Percentiles rank a stretch among this genome's conserved stretches.
Evolutionary conservation across 2,888 invertebrate species (phyloP).

Genomic region (Dynastes grantii): DNA sequence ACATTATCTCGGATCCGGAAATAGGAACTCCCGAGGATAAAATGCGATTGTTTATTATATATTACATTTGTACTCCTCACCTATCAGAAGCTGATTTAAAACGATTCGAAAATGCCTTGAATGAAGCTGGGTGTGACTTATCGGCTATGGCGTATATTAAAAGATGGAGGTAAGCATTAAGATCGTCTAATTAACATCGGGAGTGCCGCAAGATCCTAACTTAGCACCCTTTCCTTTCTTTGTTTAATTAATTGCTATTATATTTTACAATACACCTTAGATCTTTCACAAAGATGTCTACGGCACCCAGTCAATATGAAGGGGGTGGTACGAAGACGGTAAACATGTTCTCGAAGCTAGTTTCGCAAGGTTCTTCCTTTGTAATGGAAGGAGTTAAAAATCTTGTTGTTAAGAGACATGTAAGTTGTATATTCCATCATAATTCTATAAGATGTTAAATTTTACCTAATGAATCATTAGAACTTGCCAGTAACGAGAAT

Average conservation of each 20-base stretch:
- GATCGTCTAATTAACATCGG: too few species aligned
- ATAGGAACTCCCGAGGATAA: constrained; percentile 94
- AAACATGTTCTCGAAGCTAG: constrained; percentile 98
- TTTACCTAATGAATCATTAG: constrained; percentile 69
- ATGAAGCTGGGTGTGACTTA: constrained; percentile 88
- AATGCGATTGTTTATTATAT: constrained; percentile 93
- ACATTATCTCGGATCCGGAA: constrained; percentile 88
- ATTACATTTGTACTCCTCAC: constrained; percentile 88
- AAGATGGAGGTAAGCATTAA: constrained; percentile 86
- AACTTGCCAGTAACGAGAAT: constrained; percentile 95
- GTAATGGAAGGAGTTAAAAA: constrained; percentile 99
- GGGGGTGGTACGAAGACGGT: constrained; percentile 96
- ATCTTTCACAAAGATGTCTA: constrained; percentile 84
- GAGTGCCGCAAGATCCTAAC: too few species aligned
- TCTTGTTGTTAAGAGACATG: constrained; percentile 97
- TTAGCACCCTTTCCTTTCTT: too few species aligned
- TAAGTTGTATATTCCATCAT: constrained; percentile 71
- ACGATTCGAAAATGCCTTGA: constrained; percentile 85
- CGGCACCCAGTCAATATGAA: constrained; percentile 87
- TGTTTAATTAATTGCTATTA: too few species aligned
- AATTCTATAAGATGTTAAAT: not conserved
- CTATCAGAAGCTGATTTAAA: constrained; percentile 88
- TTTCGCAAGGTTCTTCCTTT: constrained; percentile 97
- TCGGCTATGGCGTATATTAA: constrained; percentile 91
- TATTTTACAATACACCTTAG: constrained; percentile 68